A percentile compares a stretch with the other conserved stretches of the same genome.
phyloP scores from a whole-genome alignment of 53 echinoderm and acorn worm species.

The Temnopleurus reevesii region DNA sequence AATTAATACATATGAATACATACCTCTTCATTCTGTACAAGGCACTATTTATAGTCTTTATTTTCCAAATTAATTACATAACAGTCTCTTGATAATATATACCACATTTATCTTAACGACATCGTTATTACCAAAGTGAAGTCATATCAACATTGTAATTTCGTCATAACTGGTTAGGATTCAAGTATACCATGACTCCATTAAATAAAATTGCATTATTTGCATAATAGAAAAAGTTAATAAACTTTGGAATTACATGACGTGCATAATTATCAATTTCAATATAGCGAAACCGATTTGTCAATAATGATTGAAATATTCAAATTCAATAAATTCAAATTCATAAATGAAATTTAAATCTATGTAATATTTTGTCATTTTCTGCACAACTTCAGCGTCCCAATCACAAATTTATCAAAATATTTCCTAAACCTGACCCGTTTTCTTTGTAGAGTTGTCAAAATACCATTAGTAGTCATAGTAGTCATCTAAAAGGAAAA shows the following conservation, averaged over 20 bases:
- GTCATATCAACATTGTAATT: no score
- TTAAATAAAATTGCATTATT: background rate
- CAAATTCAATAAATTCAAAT: background rate
- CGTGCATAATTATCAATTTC: background rate
- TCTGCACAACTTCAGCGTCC: background rate
- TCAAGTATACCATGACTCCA: background rate
- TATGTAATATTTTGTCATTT: background rate
- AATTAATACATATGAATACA: constrained; percentile 35
- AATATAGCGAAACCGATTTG: background rate
- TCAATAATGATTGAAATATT: background rate
- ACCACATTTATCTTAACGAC: no score
- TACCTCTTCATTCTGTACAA: constrained; percentile 25
- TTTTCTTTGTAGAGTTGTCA: constrained; percentile 13
- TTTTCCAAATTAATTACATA: constrained; percentile 1
- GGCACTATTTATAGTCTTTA: constrained; percentile 45
- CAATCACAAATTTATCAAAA: background rate
- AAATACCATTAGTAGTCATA: background rate
- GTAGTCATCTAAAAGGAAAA: background rate
- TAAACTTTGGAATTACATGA: background rate
- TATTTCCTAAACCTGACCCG: background rate
- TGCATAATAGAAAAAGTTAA: background rate
- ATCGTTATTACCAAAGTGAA: background rate
- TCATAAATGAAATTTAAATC: background rate
- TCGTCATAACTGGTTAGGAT: no score
- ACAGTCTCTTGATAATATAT: background rate